These are phyloP conservation scores for Nemotelus pantherinus DNA, from an alignment of 2,888 invertebrate genomes.

Conservation along the genomic window DNA sequence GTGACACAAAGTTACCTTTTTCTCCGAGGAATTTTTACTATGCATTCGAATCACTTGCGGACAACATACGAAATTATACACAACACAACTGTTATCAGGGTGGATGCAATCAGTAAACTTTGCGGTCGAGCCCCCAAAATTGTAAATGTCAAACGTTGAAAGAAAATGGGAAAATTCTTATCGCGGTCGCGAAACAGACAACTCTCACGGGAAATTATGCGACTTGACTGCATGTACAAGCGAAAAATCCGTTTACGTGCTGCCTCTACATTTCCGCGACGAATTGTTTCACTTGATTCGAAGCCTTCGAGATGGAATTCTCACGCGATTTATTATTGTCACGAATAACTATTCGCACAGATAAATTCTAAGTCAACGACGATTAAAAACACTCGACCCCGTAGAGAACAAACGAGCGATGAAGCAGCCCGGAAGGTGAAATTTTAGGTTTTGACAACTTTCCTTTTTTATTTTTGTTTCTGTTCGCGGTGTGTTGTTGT, in stretches of 20 bases:
- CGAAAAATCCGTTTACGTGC: background rate
- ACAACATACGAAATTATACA: constrained; percentile 11
- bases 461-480: constrained; percentile 27
- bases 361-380: background rate
- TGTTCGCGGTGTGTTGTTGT: background rate
- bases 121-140: background rate
- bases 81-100: background rate
- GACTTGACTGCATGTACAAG: background rate
- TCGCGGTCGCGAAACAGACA: constrained; percentile 10
- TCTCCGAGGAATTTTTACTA: background rate
- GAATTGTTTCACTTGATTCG: background rate
- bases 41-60: background rate
- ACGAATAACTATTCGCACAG: too few relatives aligned
- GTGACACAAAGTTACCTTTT: constrained; percentile 24
- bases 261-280: constrained; percentile 6
- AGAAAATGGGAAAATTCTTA: constrained; percentile 6
- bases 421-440: constrained; percentile 8
- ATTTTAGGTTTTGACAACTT: constrained; percentile 5
- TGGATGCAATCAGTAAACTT: background rate
- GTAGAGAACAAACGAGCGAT: background rate
- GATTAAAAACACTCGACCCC: background rate
- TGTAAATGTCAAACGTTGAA: constrained; percentile 25
- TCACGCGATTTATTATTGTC: too few relatives aligned
- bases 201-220: background rate
- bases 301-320: background rate